phyloP scores from a whole-genome alignment of 2,797 vertebrate genomes.

The Dermochelys coriacea region DNA sequence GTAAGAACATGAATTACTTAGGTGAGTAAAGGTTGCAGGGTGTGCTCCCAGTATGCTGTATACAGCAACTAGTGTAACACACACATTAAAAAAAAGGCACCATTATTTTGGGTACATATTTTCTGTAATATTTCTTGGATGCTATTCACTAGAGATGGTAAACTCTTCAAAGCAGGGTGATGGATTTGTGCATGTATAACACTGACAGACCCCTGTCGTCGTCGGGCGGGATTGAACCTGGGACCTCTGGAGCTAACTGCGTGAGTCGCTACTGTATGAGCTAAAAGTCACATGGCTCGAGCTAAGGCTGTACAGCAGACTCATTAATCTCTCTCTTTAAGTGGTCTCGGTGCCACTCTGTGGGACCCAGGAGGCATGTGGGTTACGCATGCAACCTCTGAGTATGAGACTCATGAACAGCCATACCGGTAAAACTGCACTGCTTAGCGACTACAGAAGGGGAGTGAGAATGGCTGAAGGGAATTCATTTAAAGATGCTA shows the following conservation, averaged over 20 bases:
- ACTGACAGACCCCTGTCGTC: too few species aligned
- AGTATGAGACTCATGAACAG: conserved; percentile 7
- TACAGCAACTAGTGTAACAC: neutral
- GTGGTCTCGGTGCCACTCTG: too few species aligned
- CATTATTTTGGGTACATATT: neutral
- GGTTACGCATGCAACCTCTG: neutral
- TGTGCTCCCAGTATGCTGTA: conserved; percentile 5
- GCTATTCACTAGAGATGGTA: neutral
- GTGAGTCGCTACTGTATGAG: too few species aligned
- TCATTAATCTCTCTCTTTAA: too few species aligned
- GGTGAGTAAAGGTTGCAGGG: neutral
- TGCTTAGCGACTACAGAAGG: neutral
- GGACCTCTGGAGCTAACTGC: too few species aligned
- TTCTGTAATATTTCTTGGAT: neutral
- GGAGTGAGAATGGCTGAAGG: neutral
- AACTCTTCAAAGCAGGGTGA: neutral
- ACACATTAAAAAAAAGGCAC: neutral
- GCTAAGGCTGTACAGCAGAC: too few species aligned
- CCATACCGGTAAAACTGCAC: neutral
- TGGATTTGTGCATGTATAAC: neutral
- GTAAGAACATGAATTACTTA: conserved; percentile 4
- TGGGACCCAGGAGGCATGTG: too few species aligned
- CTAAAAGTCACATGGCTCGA: too few species aligned
- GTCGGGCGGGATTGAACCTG: too few species aligned
- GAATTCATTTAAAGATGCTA: neutral